Evolutionary conservation across 2,888 invertebrate genomes (phyloP).

Genomic region (Sipunculus nudus): DNA sequence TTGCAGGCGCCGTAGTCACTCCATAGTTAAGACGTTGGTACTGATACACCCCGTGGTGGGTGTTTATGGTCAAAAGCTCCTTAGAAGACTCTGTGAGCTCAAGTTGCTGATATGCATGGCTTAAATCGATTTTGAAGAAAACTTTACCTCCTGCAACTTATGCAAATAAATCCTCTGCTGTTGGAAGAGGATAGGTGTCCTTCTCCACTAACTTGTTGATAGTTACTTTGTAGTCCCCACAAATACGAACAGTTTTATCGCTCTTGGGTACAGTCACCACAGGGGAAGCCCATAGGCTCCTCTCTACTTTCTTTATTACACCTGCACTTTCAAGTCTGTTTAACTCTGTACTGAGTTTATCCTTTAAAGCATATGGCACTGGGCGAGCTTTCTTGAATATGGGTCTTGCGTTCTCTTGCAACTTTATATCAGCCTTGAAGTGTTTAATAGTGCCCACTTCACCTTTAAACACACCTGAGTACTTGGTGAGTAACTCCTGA

Average conservation of each 20-base stretch:
- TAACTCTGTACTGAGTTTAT: not conserved
- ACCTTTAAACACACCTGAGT: too few species aligned
- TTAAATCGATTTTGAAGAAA: constrained; percentile 2
- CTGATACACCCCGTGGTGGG: not conserved
- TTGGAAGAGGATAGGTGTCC: constrained; percentile 1
- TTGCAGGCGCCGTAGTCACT: not conserved
- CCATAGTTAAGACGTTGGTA: not conserved
- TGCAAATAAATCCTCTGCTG: constrained; percentile 2
- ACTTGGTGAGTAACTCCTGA: too few species aligned
- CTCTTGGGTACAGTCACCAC: not conserved
- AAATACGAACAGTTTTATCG: not conserved
- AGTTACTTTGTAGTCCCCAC: constrained; percentile 8
- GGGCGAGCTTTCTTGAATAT: not conserved
- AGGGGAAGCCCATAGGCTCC: not conserved
- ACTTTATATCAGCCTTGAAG: not conserved
- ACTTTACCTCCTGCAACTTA: not conserved
- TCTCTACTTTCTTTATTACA: not conserved
- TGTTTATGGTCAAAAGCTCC: not conserved
- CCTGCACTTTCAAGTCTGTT: not conserved
- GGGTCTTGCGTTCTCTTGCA: not conserved
- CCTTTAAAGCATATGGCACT: not conserved
- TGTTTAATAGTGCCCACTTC: not conserved
- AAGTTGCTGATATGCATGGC: not conserved
- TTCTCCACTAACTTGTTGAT: not conserved
- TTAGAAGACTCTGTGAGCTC: not conserved